Evolutionary conservation across 2,113 vertebrate genomes (phyloP).

Genomic region (Phoenicopterus ruber): DNA sequence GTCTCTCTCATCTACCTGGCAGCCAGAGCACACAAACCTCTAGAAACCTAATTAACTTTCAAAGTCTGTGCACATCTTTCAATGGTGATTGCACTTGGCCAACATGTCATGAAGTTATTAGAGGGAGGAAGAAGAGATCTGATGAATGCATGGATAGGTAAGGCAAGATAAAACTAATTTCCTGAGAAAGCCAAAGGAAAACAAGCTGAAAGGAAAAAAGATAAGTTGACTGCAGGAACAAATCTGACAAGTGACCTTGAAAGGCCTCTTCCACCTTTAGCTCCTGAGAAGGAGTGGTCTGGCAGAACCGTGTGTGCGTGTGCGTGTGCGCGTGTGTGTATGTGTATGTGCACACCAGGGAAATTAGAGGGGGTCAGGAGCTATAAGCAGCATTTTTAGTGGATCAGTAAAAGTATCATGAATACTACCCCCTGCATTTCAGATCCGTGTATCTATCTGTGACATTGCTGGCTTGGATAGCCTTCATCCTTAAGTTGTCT

Average conservation of each 20-base stretch:
- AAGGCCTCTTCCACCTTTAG: not conserved
- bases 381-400: not conserved
- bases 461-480: not conserved
- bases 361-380: not conserved
- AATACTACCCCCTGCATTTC: not conserved
- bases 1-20: not conserved
- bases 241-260: not conserved
- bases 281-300: not conserved
- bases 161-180: slow-evolving; percentile 13
- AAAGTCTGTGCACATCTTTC: not conserved
- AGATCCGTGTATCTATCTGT: not conserved
- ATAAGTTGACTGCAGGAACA: not conserved
- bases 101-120: not conserved
- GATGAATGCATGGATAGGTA: not conserved
- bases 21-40: not conserved
- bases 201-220: not conserved
- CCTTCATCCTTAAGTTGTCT: not conserved
- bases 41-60: not conserved
- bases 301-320: not conserved
- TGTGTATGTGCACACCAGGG: not conserved
- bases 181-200: not conserved
- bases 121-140: not conserved
- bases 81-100: not conserved
- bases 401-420: not conserved
- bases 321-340: no score